Base-by-base conservation (phyloP, 2,888 invertebrate species). In the Matsumyia berberina region DNA sequence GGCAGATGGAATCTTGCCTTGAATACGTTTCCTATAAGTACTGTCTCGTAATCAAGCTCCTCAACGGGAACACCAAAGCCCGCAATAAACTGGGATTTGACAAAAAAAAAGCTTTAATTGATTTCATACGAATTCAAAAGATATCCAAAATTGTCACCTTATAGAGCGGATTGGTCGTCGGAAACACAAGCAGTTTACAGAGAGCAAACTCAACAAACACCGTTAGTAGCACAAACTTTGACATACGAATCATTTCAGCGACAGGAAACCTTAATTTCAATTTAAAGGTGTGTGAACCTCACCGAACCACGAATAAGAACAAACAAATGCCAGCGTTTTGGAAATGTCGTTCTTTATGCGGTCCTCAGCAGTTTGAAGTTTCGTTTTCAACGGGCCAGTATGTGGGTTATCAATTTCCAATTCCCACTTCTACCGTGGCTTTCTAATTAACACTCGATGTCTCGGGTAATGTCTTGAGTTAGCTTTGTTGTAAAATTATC, bases 61-160 rank as follows among this genome's bases (percentile, higher is more conserved):
- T 76, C 15, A 15, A 76, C 60, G 9, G 86, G 86, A 1, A 86
- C 64, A 74, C 86, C 86, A 42, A 86, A 83, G 17, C 86, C 86
- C 7, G 49, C 66, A 33, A 83, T 67, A 4, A 76, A n/a, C 76
- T 76, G n/a, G 24, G 2, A 44, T 35, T 64, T 35, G 3, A 19
- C 33, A 51, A 37, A n/a, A 35, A 12, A 19, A 5, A 73, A 2
- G 24, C 6, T 5, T 24, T 37, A 11, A 7, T 4, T 31, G 1
- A 12, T 62, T 44, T 24, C 5, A 1, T 5, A n/a, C 0, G 15
- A 66, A 5, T n/a, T 5, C n/a, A 7, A 42, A 44, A 44, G 46
- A 7, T 0, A 8, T 7, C 33, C 31, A 9, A 51, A 29, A 6
- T 0, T 11, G 15, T 51, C 49, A 76, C 76, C 62, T 67, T 76